Evolutionary conservation across 2,888 invertebrate genomes (phyloP), one percentile per base, ranked within the genome.

Genomic region (Ypsolopha sequella): DNA sequence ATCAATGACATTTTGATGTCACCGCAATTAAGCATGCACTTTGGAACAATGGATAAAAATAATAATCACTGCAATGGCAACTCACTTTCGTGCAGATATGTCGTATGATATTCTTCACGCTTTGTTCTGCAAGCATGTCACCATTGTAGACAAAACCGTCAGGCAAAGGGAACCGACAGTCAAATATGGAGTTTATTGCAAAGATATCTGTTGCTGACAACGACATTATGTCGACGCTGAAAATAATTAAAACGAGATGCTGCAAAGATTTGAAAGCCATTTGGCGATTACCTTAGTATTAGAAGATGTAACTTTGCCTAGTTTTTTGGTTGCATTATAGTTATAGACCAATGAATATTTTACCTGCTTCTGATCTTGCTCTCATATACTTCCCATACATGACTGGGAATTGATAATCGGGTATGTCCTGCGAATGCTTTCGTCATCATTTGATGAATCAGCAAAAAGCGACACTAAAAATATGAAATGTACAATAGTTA

Each of bases 141-240:
- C 61, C 67, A 0, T 53, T 6, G 47, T 56, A 67, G 1, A 48
- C 35, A 46, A 66, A 76, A 0, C 58, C 61, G 47, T 74, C 76
- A 0, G 78, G 79, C 39, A 78, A 55, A 0, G 73, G 72, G 47
- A 76, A 76, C 1, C 65, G 66, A 41, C 73, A 70, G 51, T 70
- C 64, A 51, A 77, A 78, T 51, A 76, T 64, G 0, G 55, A 57
- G 54, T 71, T 91, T 70, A 66, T 85, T 59, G 58, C 82, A 59
- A 62, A 75, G 64, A 62, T 76, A 67, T 62, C 88, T 55, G 58
- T 63, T 57, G 69, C 86, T 70, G 51, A 85, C 70, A 61, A 65
- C 47, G 80, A 77, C 55, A 58, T 63, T 60, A 66, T 53, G 51
- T 68, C 58, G 1, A 73, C 53, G 41, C 77, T 78, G 58, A 39